Evolutionary conservation across 2,797 vertebrate species (phyloP), one percentile per base, ranked within the genome.

Genomic region (Chrysocyon brachyurus): DNA sequence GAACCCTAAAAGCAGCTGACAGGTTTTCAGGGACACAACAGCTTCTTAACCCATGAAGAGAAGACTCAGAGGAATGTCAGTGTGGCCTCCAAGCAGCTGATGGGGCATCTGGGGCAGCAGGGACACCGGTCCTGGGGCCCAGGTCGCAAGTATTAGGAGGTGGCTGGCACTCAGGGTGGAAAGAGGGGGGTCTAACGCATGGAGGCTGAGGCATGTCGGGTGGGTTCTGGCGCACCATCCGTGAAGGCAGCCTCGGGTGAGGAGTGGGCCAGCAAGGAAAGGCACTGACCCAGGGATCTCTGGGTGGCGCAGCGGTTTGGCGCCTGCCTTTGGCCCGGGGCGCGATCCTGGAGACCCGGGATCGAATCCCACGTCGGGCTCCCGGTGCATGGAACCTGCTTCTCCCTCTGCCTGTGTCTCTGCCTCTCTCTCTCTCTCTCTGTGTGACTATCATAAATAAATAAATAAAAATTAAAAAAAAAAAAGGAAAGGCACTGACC

Each of bases 171-270:
- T n/a, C 52, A 0, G 12, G 36, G 61, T 19, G 14, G 57, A 3
- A 57, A n/a, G 31, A 52, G 56, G 75, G 75, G 75, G 12, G 5
- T 49, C 28, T 0, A 0, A 17, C 6, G 3, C 1, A 19, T 15
- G 28, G 66, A 70, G 52, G 21, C 12, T 0, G 12, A 9, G 2
- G 63, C 3, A 4, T 16, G n/a, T 22, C 8, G 12, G 14, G 19
- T 26, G 54, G 59, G 33, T 56, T 17, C 31, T 26, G 57, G 52
- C 12, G 28, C 57, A 4, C 73, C 1, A 36, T 57, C n/a, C 21
- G 6, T 31, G 73, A 59, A 24, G 9, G 90, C 68, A 40, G 40
- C 26, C 17, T 3, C 36, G 52, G 46, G 59, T 11, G 22, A 49
- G 24, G 19, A 21, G 14, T 3, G 6, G 90, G 61, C 64, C 73